A percentile compares a stretch with the other conserved stretches of the same genome.
Conservation (phyloP, 2,888 invertebrate species). For the Dynastes grantii region DNA sequence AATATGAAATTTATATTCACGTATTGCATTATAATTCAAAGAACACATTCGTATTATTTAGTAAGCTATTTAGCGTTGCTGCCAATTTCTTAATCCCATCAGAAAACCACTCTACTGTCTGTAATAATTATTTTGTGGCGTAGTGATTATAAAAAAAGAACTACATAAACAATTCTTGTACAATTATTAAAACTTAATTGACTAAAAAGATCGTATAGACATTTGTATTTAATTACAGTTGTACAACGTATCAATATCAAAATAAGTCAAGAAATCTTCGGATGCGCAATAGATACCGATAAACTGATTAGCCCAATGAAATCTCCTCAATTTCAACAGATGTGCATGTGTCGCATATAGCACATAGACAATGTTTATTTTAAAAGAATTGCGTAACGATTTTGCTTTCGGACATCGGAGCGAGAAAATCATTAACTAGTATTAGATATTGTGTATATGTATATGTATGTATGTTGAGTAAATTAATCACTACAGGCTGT, state of each 20-base stretch:
- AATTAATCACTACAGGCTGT: slow-evolving; percentile 33
- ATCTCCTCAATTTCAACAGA: slow-evolving; percentile 41
- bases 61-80: no score
- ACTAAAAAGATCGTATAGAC: no score
- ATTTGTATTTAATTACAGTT: not conserved
- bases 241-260: not conserved
- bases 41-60: no score
- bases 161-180: not conserved
- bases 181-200: no score
- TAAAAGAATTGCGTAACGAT: slow-evolving; percentile 43
- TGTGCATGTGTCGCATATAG: slow-evolving; percentile 29
- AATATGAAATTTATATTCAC: no score
- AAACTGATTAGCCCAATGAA: slow-evolving; percentile 30
- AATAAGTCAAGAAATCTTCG: slow-evolving; percentile 1
- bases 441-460: slow-evolving; percentile 8
- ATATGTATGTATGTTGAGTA: slow-evolving; percentile 24
- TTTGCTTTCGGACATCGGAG: slow-evolving; percentile 42
- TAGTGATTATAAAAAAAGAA: not conserved
- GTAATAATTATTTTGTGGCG: not conserved
- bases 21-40: no score
- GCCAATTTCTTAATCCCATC: no score
- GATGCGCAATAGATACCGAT: slow-evolving; percentile 25
- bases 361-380: slow-evolving; percentile 40
- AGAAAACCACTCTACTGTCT: no score
- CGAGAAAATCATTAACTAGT: slow-evolving; percentile 43